phyloP scores from a whole-genome alignment of 1,140 invertebrate genomes.

The Holcopasites calliopsidis region DNA sequence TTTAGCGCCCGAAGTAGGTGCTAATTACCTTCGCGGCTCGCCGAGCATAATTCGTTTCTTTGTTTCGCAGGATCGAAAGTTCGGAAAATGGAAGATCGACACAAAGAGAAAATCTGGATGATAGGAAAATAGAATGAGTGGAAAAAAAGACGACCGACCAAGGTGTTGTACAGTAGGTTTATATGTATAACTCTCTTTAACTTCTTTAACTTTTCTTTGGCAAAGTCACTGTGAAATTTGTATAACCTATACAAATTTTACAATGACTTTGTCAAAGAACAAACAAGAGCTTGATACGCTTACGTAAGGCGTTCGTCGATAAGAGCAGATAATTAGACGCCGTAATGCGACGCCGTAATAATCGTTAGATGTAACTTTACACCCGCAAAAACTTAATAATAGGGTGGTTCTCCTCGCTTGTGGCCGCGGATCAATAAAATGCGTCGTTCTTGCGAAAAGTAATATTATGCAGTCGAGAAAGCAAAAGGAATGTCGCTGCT shows the following conservation, averaged over 20 bases:
- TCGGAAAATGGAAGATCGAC: too few species aligned
- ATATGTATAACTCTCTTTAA: too few species aligned
- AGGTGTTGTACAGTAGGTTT: too few species aligned
- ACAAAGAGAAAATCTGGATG: too few species aligned
- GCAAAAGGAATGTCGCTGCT: not conserved
- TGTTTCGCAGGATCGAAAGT: too few species aligned
- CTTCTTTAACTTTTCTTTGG: not conserved
- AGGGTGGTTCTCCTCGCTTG: slow-evolving; percentile 12
- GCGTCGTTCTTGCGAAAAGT: not conserved
- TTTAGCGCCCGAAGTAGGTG: too few species aligned
- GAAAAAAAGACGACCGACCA: too few species aligned
- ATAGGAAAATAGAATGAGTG: too few species aligned
- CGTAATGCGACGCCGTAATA: slow-evolving; percentile 30
- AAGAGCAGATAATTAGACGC: slow-evolving; percentile 23
- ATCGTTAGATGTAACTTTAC: slow-evolving; percentile 36
- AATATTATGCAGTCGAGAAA: not conserved
- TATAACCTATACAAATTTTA: not conserved
- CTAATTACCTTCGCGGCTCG: too few species aligned
- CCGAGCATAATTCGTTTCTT: too few species aligned
- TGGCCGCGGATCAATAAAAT: slow-evolving; percentile 36
- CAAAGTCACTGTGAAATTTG: not conserved
- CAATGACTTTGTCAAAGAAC: not conserved
- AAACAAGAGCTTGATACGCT: not conserved
- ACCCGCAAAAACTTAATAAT: slow-evolving; percentile 31
- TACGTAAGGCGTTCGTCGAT: slow-evolving; percentile 4